A percentile compares a stretch with the other conserved stretches of the same genome.
Evolutionary conservation across 2,113 vertebrate genomes (phyloP).

Genomic region (Stigmatopora nigra): DNA sequence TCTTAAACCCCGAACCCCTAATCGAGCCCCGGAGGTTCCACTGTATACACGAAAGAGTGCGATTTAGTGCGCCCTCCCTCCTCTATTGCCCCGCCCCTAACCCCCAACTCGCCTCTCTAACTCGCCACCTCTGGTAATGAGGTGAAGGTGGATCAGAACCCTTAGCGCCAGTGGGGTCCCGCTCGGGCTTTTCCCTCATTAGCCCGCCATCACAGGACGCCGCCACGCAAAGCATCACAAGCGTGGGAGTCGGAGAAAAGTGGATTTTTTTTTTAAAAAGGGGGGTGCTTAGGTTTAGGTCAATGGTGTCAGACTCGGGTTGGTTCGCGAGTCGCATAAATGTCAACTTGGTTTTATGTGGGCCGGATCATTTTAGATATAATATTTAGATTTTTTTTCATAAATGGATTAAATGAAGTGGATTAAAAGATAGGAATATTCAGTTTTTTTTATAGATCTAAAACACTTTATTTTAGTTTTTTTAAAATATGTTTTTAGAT

Average conservation of each 20-base stretch:
- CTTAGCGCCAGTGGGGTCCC: constrained; percentile 32
- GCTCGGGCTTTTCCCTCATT: constrained; percentile 61
- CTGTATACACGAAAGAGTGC: background rate
- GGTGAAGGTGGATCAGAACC: constrained; percentile 59
- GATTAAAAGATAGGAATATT: too few species aligned
- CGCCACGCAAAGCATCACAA: background rate
- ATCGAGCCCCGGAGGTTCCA: background rate
- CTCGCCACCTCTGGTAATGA: constrained; percentile 56
- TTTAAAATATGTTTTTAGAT: too few species aligned
- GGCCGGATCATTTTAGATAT: too few species aligned
- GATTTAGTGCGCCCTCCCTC: constrained; percentile 26
- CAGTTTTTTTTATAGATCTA: too few species aligned
- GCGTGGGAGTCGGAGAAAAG: background rate
- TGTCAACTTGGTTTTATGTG: too few species aligned
- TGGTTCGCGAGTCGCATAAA: too few species aligned
- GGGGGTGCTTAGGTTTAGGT: constrained; percentile 29
- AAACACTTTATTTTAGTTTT: too few species aligned
- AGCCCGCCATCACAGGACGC: constrained; percentile 41
- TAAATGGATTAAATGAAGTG: too few species aligned
- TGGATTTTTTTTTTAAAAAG: constrained; percentile 26
- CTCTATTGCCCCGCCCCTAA: constrained; percentile 24
- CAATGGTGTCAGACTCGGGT: too few species aligned
- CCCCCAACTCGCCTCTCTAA: constrained; percentile 18
- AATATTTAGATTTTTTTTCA: too few species aligned
- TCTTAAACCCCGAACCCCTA: background rate